phyloP scores from a whole-genome alignment of 2,888 invertebrate genomes.

The Beris chalybata region DNA sequence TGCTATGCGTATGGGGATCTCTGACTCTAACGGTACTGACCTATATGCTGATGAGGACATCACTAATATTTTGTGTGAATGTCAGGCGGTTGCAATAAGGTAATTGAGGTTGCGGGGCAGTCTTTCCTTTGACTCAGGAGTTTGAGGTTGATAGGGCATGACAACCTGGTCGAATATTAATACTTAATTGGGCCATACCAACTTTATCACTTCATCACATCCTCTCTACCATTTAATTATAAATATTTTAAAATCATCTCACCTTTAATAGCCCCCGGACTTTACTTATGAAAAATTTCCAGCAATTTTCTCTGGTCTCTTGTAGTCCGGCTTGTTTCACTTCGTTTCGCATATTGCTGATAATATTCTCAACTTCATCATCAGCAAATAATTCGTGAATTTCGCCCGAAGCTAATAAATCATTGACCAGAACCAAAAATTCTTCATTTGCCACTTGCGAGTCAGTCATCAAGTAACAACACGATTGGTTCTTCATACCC shows the following conservation, averaged over 20 bases:
- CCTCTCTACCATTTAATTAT: neutral
- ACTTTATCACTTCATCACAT: too few relatives aligned
- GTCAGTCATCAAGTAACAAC: slow-evolving; percentile 90
- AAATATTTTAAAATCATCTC: slow-evolving; percentile 41
- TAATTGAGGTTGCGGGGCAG: too few relatives aligned
- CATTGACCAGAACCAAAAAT: slow-evolving; percentile 90
- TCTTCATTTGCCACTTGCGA: slow-evolving; percentile 88
- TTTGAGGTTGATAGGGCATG: too few relatives aligned
- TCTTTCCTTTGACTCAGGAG: too few relatives aligned
- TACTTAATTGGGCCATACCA: too few relatives aligned
- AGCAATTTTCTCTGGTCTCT: slow-evolving; percentile 90
- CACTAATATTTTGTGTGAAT: too few relatives aligned
- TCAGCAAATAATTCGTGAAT: slow-evolving; percentile 88
- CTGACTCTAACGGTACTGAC: too few relatives aligned
- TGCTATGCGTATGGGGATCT: too few relatives aligned
- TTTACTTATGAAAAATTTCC: slow-evolving; percentile 92
- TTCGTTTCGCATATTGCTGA: slow-evolving; percentile 74
- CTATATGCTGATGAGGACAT: too few relatives aligned
- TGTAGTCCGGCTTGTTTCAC: slow-evolving; percentile 79
- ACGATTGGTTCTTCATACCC: slow-evolving; percentile 81
- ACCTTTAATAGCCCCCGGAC: slow-evolving; percentile 75
- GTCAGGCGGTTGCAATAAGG: too few relatives aligned
- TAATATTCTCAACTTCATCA: slow-evolving; percentile 87
- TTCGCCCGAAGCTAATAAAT: slow-evolving; percentile 91
- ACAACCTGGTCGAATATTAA: too few relatives aligned